Evolutionary conservation across 2,888 invertebrate species (phyloP), one percentile per base, ranked within the genome.

Genomic region (Drosophila formosana): DNA sequence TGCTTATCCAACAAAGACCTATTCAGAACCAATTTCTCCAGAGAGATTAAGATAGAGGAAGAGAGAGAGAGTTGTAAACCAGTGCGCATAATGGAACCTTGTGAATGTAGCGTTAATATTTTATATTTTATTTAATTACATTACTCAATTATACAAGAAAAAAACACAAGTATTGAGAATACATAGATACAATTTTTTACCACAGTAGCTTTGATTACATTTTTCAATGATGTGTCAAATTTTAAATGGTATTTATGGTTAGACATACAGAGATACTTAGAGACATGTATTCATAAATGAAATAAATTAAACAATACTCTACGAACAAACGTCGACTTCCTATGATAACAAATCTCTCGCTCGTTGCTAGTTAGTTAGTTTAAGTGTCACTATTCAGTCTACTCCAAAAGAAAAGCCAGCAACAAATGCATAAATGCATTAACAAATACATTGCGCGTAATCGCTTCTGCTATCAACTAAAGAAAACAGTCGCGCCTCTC

Each of bases 171-270:
- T 37, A 77, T 46, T 63, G 47, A 66, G 63, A 83, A 66, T 69
- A 72, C 64, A 81, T 88, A 83, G 87, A 87, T 75, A 89, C 65
- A 84, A 73, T 84, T 84, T 84, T 83, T 87, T 89, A 84, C 83
- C 87, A 84, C 79, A 68, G 89, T 84, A 84, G 89, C 83, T 84
- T 89, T 84, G 89, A 84, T 84, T 84, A 84, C 83, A 89, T 84
- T 84, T 84, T 89, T 89, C 73, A 88, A 89, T 82, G 72, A 89
- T 86, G 85, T 86, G 85, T 86, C 85, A 86, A 86, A 86, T 86
- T 86, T 86, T 85, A 86, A 88, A 85, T 69, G 87, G 75, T 89
- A 87, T 82, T 78, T 72, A 67, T 63, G 70, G 62, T 69, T 88
- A 82, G 52, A 61, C 43, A 47, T 39, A 39, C 26, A 47, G 45